A percentile compares a stretch with the other conserved stretches of the same genome.
phyloP scores from a whole-genome alignment of 2,797 vertebrate species.

The Syncerus caffer region DNA sequence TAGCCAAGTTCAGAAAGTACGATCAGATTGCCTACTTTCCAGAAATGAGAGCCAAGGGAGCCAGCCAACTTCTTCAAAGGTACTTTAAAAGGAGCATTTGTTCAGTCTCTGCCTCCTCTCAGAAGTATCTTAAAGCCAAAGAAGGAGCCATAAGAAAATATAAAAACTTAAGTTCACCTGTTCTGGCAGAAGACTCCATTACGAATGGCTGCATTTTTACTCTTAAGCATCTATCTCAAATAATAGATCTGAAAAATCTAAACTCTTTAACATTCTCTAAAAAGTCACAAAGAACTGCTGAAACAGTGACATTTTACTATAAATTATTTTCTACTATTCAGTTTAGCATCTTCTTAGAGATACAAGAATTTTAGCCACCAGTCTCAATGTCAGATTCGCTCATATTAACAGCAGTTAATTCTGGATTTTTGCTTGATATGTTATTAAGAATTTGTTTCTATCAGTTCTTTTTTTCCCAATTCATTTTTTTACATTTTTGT shows the following conservation, averaged over 20 bases:
- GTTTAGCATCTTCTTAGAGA: slow-evolving; percentile 33
- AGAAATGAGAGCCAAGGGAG: slow-evolving; percentile 39
- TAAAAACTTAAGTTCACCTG: neutral
- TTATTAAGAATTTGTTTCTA: slow-evolving; percentile 16
- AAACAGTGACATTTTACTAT: slow-evolving; percentile 39
- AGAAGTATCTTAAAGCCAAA: slow-evolving; percentile 17
- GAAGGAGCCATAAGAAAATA: neutral
- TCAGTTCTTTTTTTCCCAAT: slow-evolving; percentile 13
- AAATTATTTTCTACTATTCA: slow-evolving; percentile 41
- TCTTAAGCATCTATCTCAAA: neutral
- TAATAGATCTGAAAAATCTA: slow-evolving; percentile 13
- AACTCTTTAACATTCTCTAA: neutral
- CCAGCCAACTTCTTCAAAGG: slow-evolving; percentile 11
- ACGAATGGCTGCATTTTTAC: neutral
- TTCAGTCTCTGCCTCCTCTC: neutral
- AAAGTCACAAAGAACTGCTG: slow-evolving; percentile 14
- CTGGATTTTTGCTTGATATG: neutral
- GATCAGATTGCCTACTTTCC: neutral
- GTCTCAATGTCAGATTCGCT: slow-evolving; percentile 26
- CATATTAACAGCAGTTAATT: neutral
- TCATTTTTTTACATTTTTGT: neutral
- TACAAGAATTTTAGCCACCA: neutral
- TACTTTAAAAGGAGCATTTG: slow-evolving; percentile 5
- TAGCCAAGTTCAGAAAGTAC: slow-evolving; percentile 6
- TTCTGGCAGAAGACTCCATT: slow-evolving; percentile 8